A percentile compares a stretch with the other conserved stretches of the same genome.
These are phyloP conservation scores for Martes flavigula DNA, from an alignment of 2,797 vertebrate species.

Conservation along the genomic window DNA sequence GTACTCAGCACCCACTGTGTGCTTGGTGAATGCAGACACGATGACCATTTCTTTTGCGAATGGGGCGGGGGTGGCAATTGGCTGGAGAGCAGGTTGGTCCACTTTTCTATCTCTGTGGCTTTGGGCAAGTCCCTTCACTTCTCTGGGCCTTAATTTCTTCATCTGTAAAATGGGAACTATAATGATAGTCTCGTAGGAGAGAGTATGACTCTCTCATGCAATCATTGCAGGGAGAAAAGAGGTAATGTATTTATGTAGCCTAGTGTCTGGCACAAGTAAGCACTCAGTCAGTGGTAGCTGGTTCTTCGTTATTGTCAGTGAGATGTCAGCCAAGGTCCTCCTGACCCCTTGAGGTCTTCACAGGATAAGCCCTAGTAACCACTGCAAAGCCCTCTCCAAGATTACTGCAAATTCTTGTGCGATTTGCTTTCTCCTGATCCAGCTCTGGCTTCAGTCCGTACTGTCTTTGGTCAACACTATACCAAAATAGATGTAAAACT, in stretches of 20 bases:
- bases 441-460: background rate
- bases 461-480: background rate
- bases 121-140: background rate
- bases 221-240: background rate
- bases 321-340: background rate
- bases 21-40: background rate
- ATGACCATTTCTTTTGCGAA: background rate
- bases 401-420: background rate
- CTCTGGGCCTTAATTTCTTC: background rate
- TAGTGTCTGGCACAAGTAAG: background rate
- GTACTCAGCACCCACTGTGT: background rate
- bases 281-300: background rate
- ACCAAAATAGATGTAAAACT: background rate
- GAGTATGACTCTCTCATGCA: background rate
- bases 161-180: background rate
- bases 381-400: conserved; percentile 19
- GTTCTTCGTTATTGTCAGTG: background rate
- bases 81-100: background rate
- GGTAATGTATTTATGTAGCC: background rate
- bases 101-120: background rate
- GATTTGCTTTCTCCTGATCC: background rate
- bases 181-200: background rate
- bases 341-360: background rate
- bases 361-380: background rate
- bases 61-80: background rate